A percentile compares a stretch with the other conserved stretches of the same genome.
These are phyloP conservation scores for Neofelis nebulosa DNA, from an alignment of 2,113 vertebrate species.

Conservation along the genomic window DNA sequence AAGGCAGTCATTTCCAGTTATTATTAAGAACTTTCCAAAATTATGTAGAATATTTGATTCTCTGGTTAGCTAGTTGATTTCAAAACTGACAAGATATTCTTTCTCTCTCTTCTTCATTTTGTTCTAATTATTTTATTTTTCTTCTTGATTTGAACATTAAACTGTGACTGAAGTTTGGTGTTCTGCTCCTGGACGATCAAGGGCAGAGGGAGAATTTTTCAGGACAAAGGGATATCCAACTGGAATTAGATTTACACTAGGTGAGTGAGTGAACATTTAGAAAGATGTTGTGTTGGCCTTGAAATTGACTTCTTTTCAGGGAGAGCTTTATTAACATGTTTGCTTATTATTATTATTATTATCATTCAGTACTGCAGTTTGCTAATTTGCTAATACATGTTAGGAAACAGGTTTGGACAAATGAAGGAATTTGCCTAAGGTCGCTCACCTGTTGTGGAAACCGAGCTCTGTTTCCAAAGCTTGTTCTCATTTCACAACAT, in stretches of 20 bases:
- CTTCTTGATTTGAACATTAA: not conserved
- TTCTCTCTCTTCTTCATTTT: not conserved
- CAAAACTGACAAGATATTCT: not conserved
- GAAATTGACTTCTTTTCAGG: not conserved
- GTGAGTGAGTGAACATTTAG: not conserved
- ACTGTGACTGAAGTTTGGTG: not conserved
- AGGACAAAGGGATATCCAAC: not conserved
- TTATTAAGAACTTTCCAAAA: conserved; percentile 69
- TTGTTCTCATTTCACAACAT: not conserved
- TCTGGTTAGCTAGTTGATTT: conserved; percentile 34
- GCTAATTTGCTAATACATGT: not conserved
- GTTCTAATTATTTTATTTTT: not conserved
- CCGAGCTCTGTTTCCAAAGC: not conserved
- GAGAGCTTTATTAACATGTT: not conserved
- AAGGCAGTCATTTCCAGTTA: conserved; percentile 80
- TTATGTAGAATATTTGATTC: not conserved
- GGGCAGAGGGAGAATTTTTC: not conserved
- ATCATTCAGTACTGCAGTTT: not conserved
- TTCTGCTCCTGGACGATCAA: not conserved
- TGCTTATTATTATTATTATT: not conserved
- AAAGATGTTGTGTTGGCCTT: not conserved
- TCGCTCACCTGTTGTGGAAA: not conserved
- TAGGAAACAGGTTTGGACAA: not conserved
- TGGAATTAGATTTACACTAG: not conserved
- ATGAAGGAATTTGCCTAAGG: not conserved